These are phyloP conservation scores for Salminus brasiliensis DNA, from an alignment of 2,113 vertebrate species.

Conservation along the genomic window DNA sequence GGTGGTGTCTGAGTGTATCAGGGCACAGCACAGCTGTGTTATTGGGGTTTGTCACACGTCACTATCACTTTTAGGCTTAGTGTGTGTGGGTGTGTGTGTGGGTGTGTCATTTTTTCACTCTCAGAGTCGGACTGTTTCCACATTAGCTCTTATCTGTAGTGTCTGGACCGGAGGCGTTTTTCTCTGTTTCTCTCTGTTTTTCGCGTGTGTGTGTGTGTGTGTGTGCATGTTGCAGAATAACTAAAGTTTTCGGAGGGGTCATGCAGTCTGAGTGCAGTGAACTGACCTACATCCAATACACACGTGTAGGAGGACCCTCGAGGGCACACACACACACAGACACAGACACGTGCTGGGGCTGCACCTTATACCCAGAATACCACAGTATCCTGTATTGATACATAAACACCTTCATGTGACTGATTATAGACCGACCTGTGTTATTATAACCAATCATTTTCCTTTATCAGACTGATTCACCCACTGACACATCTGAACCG, in stretches of 20 bases:
- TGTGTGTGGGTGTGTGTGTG: too few relatives aligned
- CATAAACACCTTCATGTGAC: neutral
- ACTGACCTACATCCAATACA: neutral
- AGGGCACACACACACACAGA: neutral
- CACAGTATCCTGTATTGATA: neutral
- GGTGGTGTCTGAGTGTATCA: too few relatives aligned
- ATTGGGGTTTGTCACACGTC: too few relatives aligned
- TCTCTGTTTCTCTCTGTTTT: neutral
- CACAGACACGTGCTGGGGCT: neutral
- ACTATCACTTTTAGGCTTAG: too few relatives aligned
- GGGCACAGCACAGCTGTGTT: too few relatives aligned
- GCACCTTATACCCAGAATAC: too few relatives aligned
- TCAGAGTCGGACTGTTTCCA: neutral
- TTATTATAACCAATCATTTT: neutral
- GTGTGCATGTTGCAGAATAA: neutral
- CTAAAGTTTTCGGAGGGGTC: neutral
- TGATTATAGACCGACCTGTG: neutral
- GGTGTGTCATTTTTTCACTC: neutral
- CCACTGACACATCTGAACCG: too few relatives aligned
- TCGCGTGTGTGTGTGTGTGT: neutral
- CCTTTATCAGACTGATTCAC: too few relatives aligned
- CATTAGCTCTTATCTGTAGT: constrained; percentile 4
- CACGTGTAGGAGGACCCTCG: neutral
- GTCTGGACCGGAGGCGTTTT: neutral
- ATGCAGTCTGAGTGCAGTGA: constrained; percentile 5